Base-by-base conservation (phyloP, 2,113 vertebrate species). In the Cynocephalus volans region DNA sequence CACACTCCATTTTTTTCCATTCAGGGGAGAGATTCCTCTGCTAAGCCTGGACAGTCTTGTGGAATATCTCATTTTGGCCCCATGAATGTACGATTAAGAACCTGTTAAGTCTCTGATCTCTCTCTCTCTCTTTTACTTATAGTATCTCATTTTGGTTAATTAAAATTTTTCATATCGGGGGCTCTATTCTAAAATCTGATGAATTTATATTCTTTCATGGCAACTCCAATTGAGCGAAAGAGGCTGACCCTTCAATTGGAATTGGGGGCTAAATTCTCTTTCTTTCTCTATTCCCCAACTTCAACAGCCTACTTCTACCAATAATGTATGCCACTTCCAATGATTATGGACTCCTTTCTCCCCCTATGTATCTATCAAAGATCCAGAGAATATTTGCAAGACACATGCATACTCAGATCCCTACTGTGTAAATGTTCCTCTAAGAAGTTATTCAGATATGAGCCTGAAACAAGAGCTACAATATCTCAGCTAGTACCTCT, bases 381-480 rank as follows among this genome's bases (percentile, higher is more conserved):
- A 65, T 69, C 4, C 13, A 86, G 48, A 54, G 31, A 80, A 64
- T 62, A 95, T 94, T 86, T 95, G 8, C 3, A 92, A 83, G 58
- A 84, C 6, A 56, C 4, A 79, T 41, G 41, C 2, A 54, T 81
- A 88, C 84, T 93, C 41, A 81, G 7, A 90, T 70, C 2, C 15
- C 1, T 19, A 88, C 95, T 75, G 15, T 94, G 14, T 58, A 77
- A 90, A 86, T 94, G 7, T 83, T 13, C 13, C 11, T 95, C 56
- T 24, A 75, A 73, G 56, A 93, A 83, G n/a, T 82, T 91, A 81
- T 28, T 90, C 62, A 89, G 54, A 58, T 56, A 83, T 80, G 31
- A 84, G 12, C 23, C 8, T 95, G 28, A 82, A 88, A 76, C 3
- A 9, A 67, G 48, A 65, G 41, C 31, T 83, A 86, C 13, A 48